A percentile compares a stretch with the other conserved stretches of the same genome.
phyloP scores from a whole-genome alignment of 2,888 invertebrate species.

The Andrena haemorrhoa region DNA sequence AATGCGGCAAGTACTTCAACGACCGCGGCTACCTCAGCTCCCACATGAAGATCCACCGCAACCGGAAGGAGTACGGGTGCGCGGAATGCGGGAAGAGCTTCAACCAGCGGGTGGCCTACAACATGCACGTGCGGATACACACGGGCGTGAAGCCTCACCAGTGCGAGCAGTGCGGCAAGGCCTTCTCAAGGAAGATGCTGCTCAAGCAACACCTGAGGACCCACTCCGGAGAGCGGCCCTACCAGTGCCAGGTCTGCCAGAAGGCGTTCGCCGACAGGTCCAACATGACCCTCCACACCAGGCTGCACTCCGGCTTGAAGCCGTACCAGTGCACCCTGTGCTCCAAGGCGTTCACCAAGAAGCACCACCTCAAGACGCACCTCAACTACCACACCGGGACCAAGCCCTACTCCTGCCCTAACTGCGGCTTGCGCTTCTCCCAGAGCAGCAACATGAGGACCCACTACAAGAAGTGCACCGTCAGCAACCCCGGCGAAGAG shows the following conservation, averaged over 20 bases:
- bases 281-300: conserved; percentile 93
- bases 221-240: conserved; percentile 93
- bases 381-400: conserved; percentile 94
- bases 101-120: conserved; percentile 94
- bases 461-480: conserved; percentile 91
- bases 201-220: conserved; percentile 93
- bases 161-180: conserved; percentile 91
- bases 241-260: conserved; percentile 92
- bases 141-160: conserved; percentile 93
- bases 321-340: conserved; percentile 90
- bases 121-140: conserved; percentile 94
- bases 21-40: conserved; percentile 94
- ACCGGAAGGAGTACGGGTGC: conserved; percentile 93
- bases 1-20: conserved; percentile 94
- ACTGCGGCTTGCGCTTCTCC: conserved; percentile 91
- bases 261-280: conserved; percentile 94
- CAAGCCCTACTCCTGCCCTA: conserved; percentile 91
- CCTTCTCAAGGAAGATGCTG: conserved; percentile 94
- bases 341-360: conserved; percentile 93
- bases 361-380: conserved; percentile 94
- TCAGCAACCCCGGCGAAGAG: conserved; percentile 42
- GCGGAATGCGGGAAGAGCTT: conserved; percentile 93
- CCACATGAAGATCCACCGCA: conserved; percentile 94
- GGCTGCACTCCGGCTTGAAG: conserved; percentile 93
- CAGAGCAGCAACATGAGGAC: conserved; percentile 96